Evolutionary conservation across 2,888 invertebrate genomes (phyloP).

Genomic region (Petrophora chlorosata): DNA sequence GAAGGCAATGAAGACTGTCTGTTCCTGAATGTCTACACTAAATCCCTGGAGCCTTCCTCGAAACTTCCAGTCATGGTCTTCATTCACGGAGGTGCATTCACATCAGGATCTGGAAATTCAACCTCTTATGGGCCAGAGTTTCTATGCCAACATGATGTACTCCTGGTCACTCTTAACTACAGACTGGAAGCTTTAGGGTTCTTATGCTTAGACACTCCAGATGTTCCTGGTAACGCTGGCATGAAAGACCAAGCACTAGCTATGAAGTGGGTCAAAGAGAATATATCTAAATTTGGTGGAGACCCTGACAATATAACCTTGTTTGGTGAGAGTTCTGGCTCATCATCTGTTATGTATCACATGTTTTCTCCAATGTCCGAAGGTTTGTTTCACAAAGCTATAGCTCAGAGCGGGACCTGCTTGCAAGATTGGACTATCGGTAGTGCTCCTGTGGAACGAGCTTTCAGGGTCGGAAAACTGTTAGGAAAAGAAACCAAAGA

Average conservation of each 20-base stretch:
- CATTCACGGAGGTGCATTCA: conserved; percentile 69
- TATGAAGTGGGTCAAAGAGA: conserved; percentile 59
- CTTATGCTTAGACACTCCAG: conserved; percentile 52
- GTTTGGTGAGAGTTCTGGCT: conserved; percentile 73
- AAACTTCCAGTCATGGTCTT: conserved; percentile 67
- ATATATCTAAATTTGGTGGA: conserved; percentile 62
- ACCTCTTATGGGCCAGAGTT: conserved; percentile 63
- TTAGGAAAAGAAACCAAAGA: conserved; percentile 59
- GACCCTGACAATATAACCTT: conserved; percentile 64
- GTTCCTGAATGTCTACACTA: conserved; percentile 62
- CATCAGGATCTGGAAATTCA: conserved; percentile 61
- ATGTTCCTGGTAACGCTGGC: conserved; percentile 68
- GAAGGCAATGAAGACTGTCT: conserved; percentile 66
- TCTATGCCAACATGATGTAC: conserved; percentile 63
- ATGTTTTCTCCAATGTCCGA: conserved; percentile 68
- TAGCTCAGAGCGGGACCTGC: conserved; percentile 67
- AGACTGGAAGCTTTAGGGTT: conserved; percentile 57
- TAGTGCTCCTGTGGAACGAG: conserved; percentile 48
- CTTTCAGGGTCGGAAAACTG: conserved; percentile 54
- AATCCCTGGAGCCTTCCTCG: conserved; percentile 35
- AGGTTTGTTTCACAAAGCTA: conserved; percentile 67
- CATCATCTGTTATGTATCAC: conserved; percentile 60
- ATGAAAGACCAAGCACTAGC: conserved; percentile 67
- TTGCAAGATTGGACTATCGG: conserved; percentile 55
- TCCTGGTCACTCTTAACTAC: conserved; percentile 71